A percentile compares a stretch with the other conserved stretches of the same genome.
phyloP scores from a whole-genome alignment of 2,797 vertebrate species.

The Catostomus latipinnis region DNA sequence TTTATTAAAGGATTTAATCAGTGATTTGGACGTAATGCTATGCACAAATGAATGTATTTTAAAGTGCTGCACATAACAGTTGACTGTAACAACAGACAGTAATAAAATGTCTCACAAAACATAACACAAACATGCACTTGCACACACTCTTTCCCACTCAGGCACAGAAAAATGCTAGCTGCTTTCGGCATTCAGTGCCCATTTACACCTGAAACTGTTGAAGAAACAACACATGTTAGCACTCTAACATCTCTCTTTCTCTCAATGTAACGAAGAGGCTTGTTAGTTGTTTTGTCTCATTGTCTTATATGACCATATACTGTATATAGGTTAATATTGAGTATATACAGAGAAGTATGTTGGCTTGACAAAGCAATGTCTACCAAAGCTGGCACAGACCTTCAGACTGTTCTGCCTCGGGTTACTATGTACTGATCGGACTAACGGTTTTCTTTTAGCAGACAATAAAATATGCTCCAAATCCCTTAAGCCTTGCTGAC shows the following conservation, averaged over 20 bases:
- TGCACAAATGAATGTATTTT: neutral
- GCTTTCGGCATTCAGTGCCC: slow-evolving; percentile 1
- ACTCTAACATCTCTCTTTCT: neutral
- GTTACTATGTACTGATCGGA: too few relatives aligned
- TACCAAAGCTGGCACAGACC: too few relatives aligned
- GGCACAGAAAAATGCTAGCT: slow-evolving; percentile 4
- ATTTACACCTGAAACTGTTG: slow-evolving; percentile 19
- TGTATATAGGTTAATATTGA: too few relatives aligned
- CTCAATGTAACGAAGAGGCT: neutral
- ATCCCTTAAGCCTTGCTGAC: too few relatives aligned
- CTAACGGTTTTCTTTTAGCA: too few relatives aligned
- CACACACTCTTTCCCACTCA: neutral
- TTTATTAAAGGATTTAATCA: neutral
- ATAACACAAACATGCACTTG: slow-evolving; percentile 20
- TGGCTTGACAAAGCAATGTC: too few relatives aligned
- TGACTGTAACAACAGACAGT: slow-evolving; percentile 27
- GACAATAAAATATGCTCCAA: too few relatives aligned
- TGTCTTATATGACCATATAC: too few relatives aligned
- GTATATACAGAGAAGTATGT: too few relatives aligned
- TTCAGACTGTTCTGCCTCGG: too few relatives aligned
- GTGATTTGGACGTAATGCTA: neutral
- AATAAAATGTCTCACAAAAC: slow-evolving; percentile 40
- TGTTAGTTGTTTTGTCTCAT: neutral
- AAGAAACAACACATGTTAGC: slow-evolving; percentile 13
- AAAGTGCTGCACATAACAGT: neutral